Conservation (phyloP, 2,797 vertebrate species). For the Eremophila alpestris region DNA sequence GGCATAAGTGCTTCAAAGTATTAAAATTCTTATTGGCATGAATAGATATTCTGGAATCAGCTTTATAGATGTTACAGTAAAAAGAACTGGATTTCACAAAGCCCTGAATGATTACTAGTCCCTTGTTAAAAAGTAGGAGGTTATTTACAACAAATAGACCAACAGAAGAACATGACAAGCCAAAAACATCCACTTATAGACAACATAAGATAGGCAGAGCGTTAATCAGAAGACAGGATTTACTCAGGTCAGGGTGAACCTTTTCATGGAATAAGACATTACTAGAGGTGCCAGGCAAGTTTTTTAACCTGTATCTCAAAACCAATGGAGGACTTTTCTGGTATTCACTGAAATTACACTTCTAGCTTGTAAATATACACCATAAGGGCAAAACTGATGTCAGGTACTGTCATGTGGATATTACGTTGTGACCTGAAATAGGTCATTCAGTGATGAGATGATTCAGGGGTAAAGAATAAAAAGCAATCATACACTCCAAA, state of each 20-base stretch:
- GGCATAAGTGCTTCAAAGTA: conserved; percentile 20
- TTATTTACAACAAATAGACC: neutral
- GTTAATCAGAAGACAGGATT: neutral
- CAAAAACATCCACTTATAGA: neutral
- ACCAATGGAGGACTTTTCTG: neutral
- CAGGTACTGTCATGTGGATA: neutral
- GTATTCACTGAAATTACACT: neutral
- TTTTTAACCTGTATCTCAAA: neutral
- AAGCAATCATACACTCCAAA: neutral
- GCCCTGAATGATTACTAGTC: neutral
- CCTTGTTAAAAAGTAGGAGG: neutral
- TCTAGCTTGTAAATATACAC: neutral
- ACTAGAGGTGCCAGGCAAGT: neutral
- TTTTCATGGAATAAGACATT: neutral
- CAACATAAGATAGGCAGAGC: neutral
- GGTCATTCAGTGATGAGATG: neutral
- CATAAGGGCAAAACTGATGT: neutral
- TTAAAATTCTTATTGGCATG: conserved; percentile 19
- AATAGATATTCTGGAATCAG: conserved; percentile 10
- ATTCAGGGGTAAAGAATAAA: neutral
- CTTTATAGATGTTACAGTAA: conserved; percentile 30
- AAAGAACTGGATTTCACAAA: conserved; percentile 5
- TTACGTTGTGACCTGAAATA: neutral
- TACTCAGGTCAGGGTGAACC: neutral
- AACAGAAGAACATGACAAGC: neutral